Evolutionary conservation across 2,113 vertebrate genomes (phyloP), one percentile per base, ranked within the genome.

Genomic region (Sinocyclocheilus maitianheensis): DNA sequence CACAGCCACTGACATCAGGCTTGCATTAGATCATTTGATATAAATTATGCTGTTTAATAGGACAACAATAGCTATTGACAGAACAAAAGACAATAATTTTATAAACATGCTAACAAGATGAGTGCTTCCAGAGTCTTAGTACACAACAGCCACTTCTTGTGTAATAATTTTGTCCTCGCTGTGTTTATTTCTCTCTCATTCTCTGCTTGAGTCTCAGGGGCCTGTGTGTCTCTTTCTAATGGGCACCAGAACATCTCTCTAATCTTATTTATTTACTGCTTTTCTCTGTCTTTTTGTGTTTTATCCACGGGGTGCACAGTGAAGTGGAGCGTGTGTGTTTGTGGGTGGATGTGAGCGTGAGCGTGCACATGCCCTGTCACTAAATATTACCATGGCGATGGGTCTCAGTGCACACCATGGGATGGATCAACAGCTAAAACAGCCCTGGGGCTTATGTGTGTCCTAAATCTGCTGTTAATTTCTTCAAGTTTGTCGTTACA

Each of bases 361-460:
- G 88, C 87, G 89, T 85, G 85, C 89, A 89, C 90, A 89, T 92
- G 81, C 86, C 88, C 91, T 93, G 93, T 93, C 93, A 92, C 91
- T 92, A 90, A 90, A 87, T 86, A 91, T 94, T 89, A 92, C 86
- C 89, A 84, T 67, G 20, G 85, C 65, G 67, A 82, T 87, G 69
- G 72, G 87, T 91, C 90, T 86, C 90, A 34, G 58, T 88, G 85
- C 88, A 81, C 89, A 88, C 90, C 91, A 87, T 77, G 77, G 89
- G 90, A 62, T 58, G 16, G 77, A 85, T 78, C 77, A 62, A 87
- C 89, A 91, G 87, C 81, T 90, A 92, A 88, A 83, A 90, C 88
- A 80, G 87, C 51, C 84, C 12, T 11, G 10, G 69, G 58, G 81
- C 22, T 20, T 7, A 16, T n/a, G 30, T 81, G 84, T 87, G 69